Conservation (phyloP, 2,797 vertebrate genomes). For the Myotis vivesi region DNA sequence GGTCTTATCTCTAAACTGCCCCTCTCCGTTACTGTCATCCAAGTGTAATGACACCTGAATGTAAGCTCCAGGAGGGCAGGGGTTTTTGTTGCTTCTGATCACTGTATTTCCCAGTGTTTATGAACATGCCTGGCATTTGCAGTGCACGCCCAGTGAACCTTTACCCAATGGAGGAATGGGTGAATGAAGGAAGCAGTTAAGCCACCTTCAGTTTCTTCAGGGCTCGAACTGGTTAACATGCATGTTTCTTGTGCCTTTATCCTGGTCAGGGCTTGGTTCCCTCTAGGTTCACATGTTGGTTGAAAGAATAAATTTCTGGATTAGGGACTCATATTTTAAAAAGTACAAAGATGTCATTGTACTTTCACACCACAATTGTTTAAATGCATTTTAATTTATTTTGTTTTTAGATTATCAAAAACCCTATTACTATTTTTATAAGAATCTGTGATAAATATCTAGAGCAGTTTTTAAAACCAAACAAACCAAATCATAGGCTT, state of each 20-base stretch:
- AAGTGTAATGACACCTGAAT: background rate
- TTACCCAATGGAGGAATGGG: background rate
- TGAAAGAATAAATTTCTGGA: background rate
- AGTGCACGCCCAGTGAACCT: background rate
- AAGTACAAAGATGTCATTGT: background rate
- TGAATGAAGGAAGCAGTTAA: background rate
- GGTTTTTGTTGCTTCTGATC: background rate
- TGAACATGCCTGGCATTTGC: background rate
- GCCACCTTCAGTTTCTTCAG: background rate
- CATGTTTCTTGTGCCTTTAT: background rate
- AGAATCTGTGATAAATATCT: constrained; percentile 25
- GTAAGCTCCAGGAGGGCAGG: background rate
- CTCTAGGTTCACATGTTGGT: background rate
- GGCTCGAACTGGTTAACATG: background rate
- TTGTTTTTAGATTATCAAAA: constrained; percentile 1
- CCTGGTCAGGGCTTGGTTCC: background rate
- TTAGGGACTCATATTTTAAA: background rate
- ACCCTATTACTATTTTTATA: background rate
- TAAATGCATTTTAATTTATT: constrained; percentile 3
- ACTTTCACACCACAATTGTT: background rate
- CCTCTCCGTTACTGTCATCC: background rate
- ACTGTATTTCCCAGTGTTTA: background rate
- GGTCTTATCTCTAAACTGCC: background rate
- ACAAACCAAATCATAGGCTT: background rate
- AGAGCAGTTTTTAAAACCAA: constrained; percentile 3